phyloP scores from a whole-genome alignment of 2,888 invertebrate species.

The Volucella zonaria region DNA sequence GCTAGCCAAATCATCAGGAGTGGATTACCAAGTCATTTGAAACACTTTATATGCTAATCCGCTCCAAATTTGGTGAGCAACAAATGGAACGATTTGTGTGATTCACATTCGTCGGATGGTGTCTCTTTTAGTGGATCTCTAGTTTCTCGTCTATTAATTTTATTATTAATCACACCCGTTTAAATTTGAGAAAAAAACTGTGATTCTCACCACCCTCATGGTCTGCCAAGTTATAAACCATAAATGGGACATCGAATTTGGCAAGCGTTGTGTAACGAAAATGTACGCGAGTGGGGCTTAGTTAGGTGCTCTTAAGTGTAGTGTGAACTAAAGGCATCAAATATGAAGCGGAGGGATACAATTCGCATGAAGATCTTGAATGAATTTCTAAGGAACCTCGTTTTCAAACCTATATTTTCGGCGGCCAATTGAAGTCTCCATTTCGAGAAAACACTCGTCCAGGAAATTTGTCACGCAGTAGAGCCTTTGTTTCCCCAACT shows the following conservation, averaged over 20 bases:
- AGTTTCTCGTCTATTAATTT: conserved; percentile 26
- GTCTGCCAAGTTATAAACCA: background rate
- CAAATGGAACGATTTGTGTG: conserved; percentile 7
- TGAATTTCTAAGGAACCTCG: no score
- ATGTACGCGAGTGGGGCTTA: background rate
- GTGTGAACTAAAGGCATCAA: no score
- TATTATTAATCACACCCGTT: conserved; percentile 5
- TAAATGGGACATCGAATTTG: conserved; percentile 13
- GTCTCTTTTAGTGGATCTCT: background rate
- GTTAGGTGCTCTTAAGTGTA: no score
- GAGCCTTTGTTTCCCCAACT: no score
- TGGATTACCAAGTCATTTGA: background rate
- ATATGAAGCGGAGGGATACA: no score
- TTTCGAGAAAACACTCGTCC: no score
- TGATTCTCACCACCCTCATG: background rate
- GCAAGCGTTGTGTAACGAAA: conserved; percentile 22
- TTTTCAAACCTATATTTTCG: no score
- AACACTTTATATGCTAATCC: conserved; percentile 13
- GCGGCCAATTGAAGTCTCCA: no score
- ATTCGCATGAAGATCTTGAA: no score
- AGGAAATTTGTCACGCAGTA: no score
- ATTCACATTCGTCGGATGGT: conserved; percentile 42
- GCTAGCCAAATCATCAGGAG: background rate
- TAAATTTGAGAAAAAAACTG: conserved; percentile 6
- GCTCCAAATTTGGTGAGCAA: background rate